Conservation (phyloP, 2,888 invertebrate genomes). For the Vannuccia rotundouncinata region DNA sequence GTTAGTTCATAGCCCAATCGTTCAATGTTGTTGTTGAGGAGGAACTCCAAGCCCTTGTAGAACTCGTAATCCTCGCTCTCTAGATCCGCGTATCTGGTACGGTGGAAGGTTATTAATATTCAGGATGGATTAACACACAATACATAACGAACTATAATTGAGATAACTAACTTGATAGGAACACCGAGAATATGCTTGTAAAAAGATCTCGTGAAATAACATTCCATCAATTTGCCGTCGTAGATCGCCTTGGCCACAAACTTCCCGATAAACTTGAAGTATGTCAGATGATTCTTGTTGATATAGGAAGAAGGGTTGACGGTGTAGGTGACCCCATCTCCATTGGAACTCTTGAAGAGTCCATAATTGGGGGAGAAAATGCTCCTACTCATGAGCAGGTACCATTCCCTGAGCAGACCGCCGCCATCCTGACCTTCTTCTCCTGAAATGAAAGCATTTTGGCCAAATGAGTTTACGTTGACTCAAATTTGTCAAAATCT, state of each 20-base stretch:
- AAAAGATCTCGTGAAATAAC: slow-evolving; percentile 82
- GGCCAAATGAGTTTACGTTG: too few species aligned
- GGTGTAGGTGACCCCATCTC: slow-evolving; percentile 83
- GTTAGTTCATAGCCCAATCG: slow-evolving; percentile 75
- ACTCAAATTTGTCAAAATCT: too few species aligned
- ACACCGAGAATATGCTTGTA: slow-evolving; percentile 84
- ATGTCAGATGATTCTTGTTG: slow-evolving; percentile 80
- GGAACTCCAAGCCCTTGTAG: slow-evolving; percentile 75
- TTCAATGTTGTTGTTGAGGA: slow-evolving; percentile 73
- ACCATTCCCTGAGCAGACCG: slow-evolving; percentile 79
- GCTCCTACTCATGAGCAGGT: slow-evolving; percentile 75
- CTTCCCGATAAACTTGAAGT: slow-evolving; percentile 83
- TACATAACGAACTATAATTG: too few species aligned
- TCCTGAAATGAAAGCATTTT: slow-evolving; percentile 61
- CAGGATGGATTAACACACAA: too few species aligned
- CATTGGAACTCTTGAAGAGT: slow-evolving; percentile 78
- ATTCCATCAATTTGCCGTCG: slow-evolving; percentile 80
- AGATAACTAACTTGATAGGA: slow-evolving; percentile 65
- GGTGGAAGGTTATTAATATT: too few species aligned
- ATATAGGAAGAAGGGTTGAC: slow-evolving; percentile 81
- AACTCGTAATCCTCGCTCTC: slow-evolving; percentile 82
- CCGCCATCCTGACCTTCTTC: slow-evolving; percentile 89
- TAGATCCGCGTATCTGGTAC: slow-evolving; percentile 77
- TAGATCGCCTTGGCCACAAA: slow-evolving; percentile 85
- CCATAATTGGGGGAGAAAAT: slow-evolving; percentile 90